Conservation (phyloP, 2,888 invertebrate species). For the Muschampia plurimacula region DNA sequence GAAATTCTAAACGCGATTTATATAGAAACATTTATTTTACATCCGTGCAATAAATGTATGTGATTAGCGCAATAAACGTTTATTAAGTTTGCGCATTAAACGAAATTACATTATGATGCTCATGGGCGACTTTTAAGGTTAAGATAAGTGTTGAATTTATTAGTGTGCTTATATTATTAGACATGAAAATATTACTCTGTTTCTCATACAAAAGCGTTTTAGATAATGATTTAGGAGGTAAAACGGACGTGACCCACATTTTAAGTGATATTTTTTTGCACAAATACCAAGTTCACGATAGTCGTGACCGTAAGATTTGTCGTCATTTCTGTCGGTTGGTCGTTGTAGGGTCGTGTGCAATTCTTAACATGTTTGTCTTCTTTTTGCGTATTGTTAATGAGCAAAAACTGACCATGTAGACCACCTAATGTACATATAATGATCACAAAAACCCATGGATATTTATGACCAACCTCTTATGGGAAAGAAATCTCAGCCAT, state of each 20-base stretch:
- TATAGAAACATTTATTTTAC: not conserved
- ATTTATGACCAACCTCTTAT: too few relatives aligned
- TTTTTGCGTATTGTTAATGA: too few relatives aligned
- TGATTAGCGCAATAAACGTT: slow-evolving; percentile 12
- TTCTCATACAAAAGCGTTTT: slow-evolving; percentile 10
- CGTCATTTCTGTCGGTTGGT: not conserved
- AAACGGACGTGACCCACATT: slow-evolving; percentile 34
- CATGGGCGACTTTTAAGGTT: slow-evolving; percentile 8
- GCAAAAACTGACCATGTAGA: too few relatives aligned
- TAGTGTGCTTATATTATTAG: slow-evolving; percentile 11
- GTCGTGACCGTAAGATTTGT: slow-evolving; percentile 35
- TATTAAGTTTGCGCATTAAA: slow-evolving; percentile 3
- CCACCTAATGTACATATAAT: too few relatives aligned
- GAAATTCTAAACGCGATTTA: not conserved
- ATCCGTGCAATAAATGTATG: slow-evolving; percentile 1
- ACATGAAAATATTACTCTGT: slow-evolving; percentile 18
- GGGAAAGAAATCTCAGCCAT: too few relatives aligned
- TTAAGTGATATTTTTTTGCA: slow-evolving; percentile 29
- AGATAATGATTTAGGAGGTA: slow-evolving; percentile 25
- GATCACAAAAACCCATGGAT: too few relatives aligned
- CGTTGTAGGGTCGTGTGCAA: not conserved
- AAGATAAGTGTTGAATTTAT: slow-evolving; percentile 3
- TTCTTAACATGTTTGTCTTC: not conserved
- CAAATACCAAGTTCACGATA: slow-evolving; percentile 40
- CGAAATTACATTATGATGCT: not conserved